These are phyloP conservation scores for Panulirus ornatus DNA, from an alignment of 1,140 invertebrate genomes.

Conservation along the genomic window DNA sequence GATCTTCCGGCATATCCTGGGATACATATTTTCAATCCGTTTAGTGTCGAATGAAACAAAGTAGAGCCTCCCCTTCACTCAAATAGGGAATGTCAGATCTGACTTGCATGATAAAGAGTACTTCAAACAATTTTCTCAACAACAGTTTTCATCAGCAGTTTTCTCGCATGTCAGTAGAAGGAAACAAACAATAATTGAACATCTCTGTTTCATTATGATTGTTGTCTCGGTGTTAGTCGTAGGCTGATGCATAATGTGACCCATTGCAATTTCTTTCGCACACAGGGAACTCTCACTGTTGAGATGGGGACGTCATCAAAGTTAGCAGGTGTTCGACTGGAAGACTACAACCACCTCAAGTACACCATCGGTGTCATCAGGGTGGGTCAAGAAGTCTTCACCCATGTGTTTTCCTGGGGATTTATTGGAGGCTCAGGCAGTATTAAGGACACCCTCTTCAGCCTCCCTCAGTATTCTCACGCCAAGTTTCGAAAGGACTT, in stretches of 20 bases:
- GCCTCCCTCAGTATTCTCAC: constrained; percentile 39
- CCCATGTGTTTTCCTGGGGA: constrained; percentile 45
- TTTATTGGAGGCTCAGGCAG: constrained; percentile 9
- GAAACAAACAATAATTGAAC: not conserved
- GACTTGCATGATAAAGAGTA: too few relatives aligned
- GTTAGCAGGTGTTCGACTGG: constrained; percentile 11
- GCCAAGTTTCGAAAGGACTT: constrained; percentile 69
- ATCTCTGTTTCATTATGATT: not conserved
- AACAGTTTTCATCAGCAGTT: too few relatives aligned
- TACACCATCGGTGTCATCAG: constrained; percentile 47
- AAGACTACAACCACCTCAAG: constrained; percentile 58
- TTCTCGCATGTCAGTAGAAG: not conserved
- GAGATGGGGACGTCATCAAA: constrained; percentile 22
- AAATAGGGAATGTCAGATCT: too few relatives aligned
- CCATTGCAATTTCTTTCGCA: not conserved
- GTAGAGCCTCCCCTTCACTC: too few relatives aligned
- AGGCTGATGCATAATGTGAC: not conserved
- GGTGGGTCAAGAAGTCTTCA: constrained; percentile 39
- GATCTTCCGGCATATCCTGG: too few relatives aligned
- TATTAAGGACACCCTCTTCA: constrained; percentile 47
- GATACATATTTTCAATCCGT: too few relatives aligned
- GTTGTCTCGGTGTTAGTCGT: not conserved
- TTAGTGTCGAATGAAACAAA: too few relatives aligned
- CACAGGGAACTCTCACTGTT: not conserved
- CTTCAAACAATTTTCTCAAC: too few relatives aligned